phyloP scores from a whole-genome alignment of 2,797 vertebrate species.

The Gorsachius magnificus region DNA sequence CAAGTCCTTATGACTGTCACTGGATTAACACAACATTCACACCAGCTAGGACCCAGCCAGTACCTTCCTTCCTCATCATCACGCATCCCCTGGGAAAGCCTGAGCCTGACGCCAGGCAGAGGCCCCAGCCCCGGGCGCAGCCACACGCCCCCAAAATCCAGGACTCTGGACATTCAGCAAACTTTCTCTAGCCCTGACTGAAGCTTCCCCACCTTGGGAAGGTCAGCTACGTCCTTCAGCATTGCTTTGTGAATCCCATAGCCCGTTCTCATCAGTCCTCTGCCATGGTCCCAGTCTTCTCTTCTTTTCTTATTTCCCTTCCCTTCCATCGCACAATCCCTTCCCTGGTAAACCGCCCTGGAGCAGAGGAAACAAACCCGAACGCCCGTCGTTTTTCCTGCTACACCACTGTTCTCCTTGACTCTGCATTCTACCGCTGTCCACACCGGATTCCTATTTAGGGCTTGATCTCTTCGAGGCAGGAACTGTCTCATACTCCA shows the following conservation, averaged over 20 bases:
- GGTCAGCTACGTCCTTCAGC: neutral
- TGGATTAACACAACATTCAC: neutral
- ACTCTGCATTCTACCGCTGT: neutral
- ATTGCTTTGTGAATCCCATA: neutral
- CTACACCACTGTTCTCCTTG: neutral
- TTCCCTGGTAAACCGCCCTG: neutral
- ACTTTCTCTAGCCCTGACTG: neutral
- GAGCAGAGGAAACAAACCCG: neutral
- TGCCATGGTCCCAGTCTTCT: neutral
- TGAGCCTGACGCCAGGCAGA: neutral
- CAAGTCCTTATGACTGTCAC: neutral
- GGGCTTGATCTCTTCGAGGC: neutral
- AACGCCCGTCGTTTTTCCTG: accelerated
- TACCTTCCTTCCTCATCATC: neutral
- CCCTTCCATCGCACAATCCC: neutral
- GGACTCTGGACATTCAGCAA: neutral
- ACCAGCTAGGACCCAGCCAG: neutral
- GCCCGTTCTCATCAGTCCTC: neutral
- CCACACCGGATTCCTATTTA: neutral
- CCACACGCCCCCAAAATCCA: accelerated
- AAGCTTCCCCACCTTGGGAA: neutral
- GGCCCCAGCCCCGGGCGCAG: neutral
- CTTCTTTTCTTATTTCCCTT: neutral
- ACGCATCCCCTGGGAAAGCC: neutral
- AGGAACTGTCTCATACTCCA: accelerated